These are phyloP conservation scores for Laothoe populi DNA, from an alignment of 2,888 invertebrate species.

Conservation along the genomic window DNA sequence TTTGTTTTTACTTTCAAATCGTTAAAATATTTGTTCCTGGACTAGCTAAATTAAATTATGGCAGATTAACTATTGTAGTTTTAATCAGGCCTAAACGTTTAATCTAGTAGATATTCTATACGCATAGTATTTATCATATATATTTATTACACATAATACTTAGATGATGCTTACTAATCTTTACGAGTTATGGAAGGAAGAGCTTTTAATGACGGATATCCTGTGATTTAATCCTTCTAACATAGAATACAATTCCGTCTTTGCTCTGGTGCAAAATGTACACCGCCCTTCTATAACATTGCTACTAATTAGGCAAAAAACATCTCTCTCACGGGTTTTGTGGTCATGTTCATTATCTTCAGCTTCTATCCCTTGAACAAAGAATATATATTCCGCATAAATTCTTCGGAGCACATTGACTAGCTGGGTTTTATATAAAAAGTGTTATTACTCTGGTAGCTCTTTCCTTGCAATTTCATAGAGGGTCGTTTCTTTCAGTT, in stretches of 20 bases:
- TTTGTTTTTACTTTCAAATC: not conserved
- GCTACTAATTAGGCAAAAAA: slow-evolving; percentile 9
- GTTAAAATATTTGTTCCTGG: not conserved
- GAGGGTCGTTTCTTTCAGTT: slow-evolving; percentile 51
- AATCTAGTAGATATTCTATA: not conserved
- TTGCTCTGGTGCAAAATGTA: not conserved
- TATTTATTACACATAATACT: not conserved
- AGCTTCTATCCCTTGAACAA: not conserved
- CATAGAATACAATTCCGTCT: not conserved
- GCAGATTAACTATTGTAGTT: no score
- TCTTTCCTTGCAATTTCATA: slow-evolving; percentile 55
- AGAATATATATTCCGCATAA: slow-evolving; percentile 1
- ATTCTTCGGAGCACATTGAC: not conserved
- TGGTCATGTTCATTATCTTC: not conserved
- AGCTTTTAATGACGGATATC: slow-evolving; percentile 30
- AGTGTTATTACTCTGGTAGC: slow-evolving; percentile 24
- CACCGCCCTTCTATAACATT: not conserved
- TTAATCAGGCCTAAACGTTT: no score
- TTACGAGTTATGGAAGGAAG: slow-evolving; percentile 39
- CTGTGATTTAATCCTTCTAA: slow-evolving; percentile 30
- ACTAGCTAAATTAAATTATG: not conserved
- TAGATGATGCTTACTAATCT: slow-evolving; percentile 6
- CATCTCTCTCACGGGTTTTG: not conserved
- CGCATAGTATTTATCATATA: not conserved
- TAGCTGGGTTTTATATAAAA: slow-evolving; percentile 9